Conservation (phyloP, 2,797 vertebrate genomes). For the Tolypeutes matacus region DNA sequence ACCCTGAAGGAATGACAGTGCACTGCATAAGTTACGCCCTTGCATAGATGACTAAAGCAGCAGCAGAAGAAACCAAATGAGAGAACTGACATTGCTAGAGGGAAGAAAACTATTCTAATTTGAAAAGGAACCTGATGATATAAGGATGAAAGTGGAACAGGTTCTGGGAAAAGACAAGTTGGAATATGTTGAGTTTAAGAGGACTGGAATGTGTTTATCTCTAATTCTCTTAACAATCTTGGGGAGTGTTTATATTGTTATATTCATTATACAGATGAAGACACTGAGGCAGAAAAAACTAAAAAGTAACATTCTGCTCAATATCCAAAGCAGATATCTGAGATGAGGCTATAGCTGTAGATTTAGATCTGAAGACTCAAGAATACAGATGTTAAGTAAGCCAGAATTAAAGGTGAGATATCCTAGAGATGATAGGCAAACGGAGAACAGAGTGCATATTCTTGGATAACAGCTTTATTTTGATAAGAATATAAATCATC, state of each 20-base stretch:
- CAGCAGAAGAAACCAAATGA: not conserved
- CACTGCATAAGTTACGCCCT: not conserved
- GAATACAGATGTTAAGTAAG: not conserved
- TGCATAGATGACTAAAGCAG: not conserved
- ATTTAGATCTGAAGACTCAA: not conserved
- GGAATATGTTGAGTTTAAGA: not conserved
- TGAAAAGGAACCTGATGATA: not conserved
- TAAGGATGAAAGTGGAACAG: slow-evolving; percentile 25
- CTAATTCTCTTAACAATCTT: not conserved
- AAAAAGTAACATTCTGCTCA: not conserved
- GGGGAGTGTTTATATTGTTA: not conserved
- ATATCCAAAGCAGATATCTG: not conserved
- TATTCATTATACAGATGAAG: not conserved
- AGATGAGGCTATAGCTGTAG: not conserved
- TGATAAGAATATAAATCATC: not conserved
- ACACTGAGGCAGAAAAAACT: not conserved
- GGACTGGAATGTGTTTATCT: not conserved
- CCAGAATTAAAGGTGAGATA: not conserved
- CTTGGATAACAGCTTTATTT: slow-evolving; percentile 4
- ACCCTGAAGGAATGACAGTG: not conserved
- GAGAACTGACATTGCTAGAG: not conserved
- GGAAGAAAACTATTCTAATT: not conserved
- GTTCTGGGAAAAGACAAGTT: not conserved
- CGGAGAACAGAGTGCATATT: not conserved
- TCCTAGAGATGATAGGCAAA: not conserved